Percentiles rank a stretch among this genome's conserved stretches.
phyloP scores from a whole-genome alignment of 92 coral and sea anemone species.

The Hydrozoanthus gracilis region DNA sequence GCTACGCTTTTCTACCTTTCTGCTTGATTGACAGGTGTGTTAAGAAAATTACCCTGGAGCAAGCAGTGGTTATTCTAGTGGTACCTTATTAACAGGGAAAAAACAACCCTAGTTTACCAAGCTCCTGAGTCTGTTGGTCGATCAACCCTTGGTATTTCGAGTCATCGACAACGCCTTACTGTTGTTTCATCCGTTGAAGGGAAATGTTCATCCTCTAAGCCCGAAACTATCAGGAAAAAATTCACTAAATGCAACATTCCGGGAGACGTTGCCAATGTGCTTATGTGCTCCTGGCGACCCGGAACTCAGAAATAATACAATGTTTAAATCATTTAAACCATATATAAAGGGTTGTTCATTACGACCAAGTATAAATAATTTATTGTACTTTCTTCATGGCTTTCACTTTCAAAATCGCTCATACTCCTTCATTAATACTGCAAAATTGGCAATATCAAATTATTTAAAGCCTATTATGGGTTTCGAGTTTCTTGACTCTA shows the following conservation, averaged over 20 bases:
- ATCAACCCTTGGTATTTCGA: neutral
- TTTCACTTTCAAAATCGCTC: neutral
- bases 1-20: conserved; percentile 53
- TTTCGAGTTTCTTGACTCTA: no score
- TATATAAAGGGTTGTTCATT: no score
- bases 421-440: conserved; percentile 48
- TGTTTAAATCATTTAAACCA: conserved; percentile 52
- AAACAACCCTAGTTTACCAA: conserved; percentile 53
- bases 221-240: conserved; percentile 32
- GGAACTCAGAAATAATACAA: conserved; percentile 53
- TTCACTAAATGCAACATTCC: conserved; percentile 37
- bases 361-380: conserved; percentile 50
- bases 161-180: conserved; percentile 28
- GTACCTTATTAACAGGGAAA: conserved; percentile 56
- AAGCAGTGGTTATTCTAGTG: conserved; percentile 29
- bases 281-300: conserved; percentile 48
- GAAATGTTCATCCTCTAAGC: no score
- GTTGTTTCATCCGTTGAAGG: conserved; percentile 43
- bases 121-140: conserved; percentile 42
- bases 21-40: conserved; percentile 48
- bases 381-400: conserved; percentile 38
- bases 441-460: conserved; percentile 54
- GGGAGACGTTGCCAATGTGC: neutral
- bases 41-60: conserved; percentile 35
- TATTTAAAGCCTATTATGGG: conserved; percentile 23